Evolutionary conservation across 2,888 invertebrate genomes (phyloP), one percentile per base, ranked within the genome.

Genomic region (Plagiodera versicolora): DNA sequence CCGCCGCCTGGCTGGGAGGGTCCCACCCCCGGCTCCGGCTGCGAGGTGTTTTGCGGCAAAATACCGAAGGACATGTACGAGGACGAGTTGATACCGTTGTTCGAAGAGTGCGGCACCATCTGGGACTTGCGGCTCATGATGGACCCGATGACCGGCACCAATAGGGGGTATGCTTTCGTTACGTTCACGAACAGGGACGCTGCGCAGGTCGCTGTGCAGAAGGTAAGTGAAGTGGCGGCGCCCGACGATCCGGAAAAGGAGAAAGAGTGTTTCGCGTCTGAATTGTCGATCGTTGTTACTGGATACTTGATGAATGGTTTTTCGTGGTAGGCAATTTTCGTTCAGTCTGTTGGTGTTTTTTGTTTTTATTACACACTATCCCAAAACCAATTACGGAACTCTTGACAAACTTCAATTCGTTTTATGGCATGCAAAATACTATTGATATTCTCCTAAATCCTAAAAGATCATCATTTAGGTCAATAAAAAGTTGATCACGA

Each of bases 71-170:
- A 95, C 81, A 91, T 98, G 88, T 99, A 94, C 82, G 99, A 99
- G 85, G 98, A 99, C 83, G 96, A 97, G 81, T 85, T 99, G 72
- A 97, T 99, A 79, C 97, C 98, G 68, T 83, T 99, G 74, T 98
- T 99, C 84, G 98, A 98, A 84, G 91, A 94, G 79, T 95, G 95
- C 84, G 98, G 98, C 69, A 87, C 87, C 79, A 97, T 99, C 78
- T 99, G 97, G 95, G 99, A 99, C 84, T 87, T 99, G 77, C 88
- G 98, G 78, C 87, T 99, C 76, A 99, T 99, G 99, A 98, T 99
- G 98, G 98, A 99, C 83, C 98, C 99, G 65, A 92, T 97, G 90
- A 95, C 96, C 71, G 97, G 97, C 76, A 92, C 94, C 81, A 98
- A 97, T 85, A 89, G 98, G 79, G 99, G 99, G 77, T 99, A 98